Evolutionary conservation across 2,888 invertebrate species (phyloP), one percentile per base, ranked within the genome.

Genomic region (Salticus scenicus): DNA sequence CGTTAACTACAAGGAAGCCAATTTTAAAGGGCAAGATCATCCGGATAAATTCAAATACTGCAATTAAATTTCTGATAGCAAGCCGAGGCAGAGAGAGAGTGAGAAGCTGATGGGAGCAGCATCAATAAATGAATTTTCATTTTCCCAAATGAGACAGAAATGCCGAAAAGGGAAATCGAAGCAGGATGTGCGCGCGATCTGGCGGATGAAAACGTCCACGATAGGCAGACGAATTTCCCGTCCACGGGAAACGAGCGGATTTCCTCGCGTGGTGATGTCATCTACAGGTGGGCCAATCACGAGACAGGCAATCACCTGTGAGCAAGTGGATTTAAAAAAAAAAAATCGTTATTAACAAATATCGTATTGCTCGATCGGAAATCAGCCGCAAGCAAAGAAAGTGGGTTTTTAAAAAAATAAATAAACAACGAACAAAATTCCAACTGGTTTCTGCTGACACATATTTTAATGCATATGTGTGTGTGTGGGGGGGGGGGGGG

Each of bases 241-340:
- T 71, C 79, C 57, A 20, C 66, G 31, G 27, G 63, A 47, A 30
- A 5, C 4, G 31, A 83, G 76, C 83, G 83, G 83, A 84, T 84
- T 84, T 84, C 83, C 83, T 83, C 57, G 77, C 73, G 10, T 28
- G 14, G 64, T 84, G 83, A 84, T 37, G 83, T 77, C 83, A 77
- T 69, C 42, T n/a, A 28, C 83, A 84, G 83, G 83, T 84, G 83
- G 63, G 33, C 83, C 83, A 77, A 84, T 84, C 69, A 77, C 30
- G 71, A 57, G 57, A 20, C 71, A 51, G 28, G 41, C 75, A 82
- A 75, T 73, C 83, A 84, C 83, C 77, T 84, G 83, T 77, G 73
- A 20, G 37, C n/a, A 24, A 37, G 24, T 17, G 24, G 4, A 75
- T 28, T n/a, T n/a, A n/a, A n/a, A n/a, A n/a, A n/a, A n/a, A n/a